Conservation (phyloP, 1,140 invertebrate species). For the Drosophila kanapiae region DNA sequence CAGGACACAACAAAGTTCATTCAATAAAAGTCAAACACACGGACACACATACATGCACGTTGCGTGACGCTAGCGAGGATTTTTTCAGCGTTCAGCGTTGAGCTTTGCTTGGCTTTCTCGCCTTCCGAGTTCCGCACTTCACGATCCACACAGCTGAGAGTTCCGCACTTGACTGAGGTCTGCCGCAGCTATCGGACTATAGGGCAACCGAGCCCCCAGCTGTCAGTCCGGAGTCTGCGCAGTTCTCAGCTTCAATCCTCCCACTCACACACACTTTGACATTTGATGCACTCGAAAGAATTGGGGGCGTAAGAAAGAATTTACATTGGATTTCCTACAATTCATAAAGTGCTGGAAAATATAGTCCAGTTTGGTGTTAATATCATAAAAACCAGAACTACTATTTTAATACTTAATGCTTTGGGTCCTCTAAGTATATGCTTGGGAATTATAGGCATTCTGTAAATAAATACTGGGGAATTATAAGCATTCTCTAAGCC, state of each 20-base stretch:
- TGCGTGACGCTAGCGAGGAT: slow-evolving; percentile 56
- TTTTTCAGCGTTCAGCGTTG: slow-evolving; percentile 65
- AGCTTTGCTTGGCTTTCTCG: slow-evolving; percentile 21
- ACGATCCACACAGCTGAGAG: slow-evolving; percentile 79
- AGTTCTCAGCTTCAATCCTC: not conserved
- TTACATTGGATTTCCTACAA: no score
- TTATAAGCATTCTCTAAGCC: no score
- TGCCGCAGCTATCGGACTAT: slow-evolving; percentile 4
- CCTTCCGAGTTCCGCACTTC: slow-evolving; percentile 62
- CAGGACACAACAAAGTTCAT: slow-evolving; percentile 48
- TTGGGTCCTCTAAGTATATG: not conserved
- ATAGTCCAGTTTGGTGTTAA: no score
- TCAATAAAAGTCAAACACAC: slow-evolving; percentile 36
- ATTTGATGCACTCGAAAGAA: slow-evolving; percentile 58
- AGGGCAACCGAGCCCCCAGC: slow-evolving; percentile 25
- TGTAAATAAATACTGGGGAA: no score
- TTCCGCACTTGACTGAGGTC: slow-evolving; percentile 76
- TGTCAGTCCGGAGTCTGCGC: slow-evolving; percentile 61
- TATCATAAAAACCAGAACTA: no score
- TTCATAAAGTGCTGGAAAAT: no score
- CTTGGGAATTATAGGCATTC: no score
- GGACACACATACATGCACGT: slow-evolving; percentile 73
- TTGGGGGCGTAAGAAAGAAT: no score
- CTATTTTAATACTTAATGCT: not conserved
- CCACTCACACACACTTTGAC: slow-evolving; percentile 26